Base-by-base conservation (phyloP, 1,140 invertebrate species). In the Halesus radiatus region DNA sequence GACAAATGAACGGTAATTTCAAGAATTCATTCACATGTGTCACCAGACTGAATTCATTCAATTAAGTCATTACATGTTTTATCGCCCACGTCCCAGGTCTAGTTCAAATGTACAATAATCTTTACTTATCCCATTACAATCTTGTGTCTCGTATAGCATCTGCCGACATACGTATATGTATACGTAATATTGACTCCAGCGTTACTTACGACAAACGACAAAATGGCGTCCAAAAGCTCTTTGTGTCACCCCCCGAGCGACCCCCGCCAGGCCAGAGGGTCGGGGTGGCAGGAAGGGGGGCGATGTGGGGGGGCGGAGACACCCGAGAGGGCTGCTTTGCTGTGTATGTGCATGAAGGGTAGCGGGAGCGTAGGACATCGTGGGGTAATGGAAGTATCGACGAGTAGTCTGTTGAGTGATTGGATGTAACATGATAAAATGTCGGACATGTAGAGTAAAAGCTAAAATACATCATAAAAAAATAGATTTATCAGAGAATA, bases 161-260 rank as follows among this genome's bases (percentile, higher is more conserved):
- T 8, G 18, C 37, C 52, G n/a, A 20, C 23, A 56, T 26, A 26
- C 20, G n/a, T 22, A 15, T 23, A 74, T 3, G 26, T 74, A 74
- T 52, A 74, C 16, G 60, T 76, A 54, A 76, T 76, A 76, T 76
- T 76, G 74, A 76, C 45, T 66, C 70, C 70, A 23, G 23, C 13
- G 77, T 58, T 58, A 81, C 72, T 58, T 58, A 81, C 72, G 80
- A 81, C 74, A 76, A 76, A 76, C 74, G 74, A 76, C 80, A 81
- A 81, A 81, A 81, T 81, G 80, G 80, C 80, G 80, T 81, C 80
- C 70, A 74, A 74, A 74, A 74, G 52, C 52, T 81, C 76, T 81
- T 81, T 81, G 80, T 81, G 70, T 62, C 80, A 54, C 72, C 74
- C 70, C 70, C 70, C 23, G 52, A 23, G 53, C 74, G 18, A 50